Base-by-base conservation (phyloP, 2,888 invertebrate species). In the Atrina japonica region DNA sequence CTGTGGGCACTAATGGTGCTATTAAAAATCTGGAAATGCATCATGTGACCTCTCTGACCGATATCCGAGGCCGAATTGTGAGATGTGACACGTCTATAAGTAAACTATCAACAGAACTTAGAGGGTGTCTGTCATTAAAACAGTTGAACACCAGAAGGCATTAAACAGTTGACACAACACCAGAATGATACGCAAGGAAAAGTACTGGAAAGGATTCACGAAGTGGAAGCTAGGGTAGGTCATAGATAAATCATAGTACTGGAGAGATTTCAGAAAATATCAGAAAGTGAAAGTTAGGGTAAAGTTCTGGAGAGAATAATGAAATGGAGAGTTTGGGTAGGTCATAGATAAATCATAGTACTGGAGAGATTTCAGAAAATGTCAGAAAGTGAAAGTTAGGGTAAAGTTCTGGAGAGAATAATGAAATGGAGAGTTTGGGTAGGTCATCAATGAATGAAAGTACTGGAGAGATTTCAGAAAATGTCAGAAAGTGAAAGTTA, bases 11-110 rank as follows among this genome's bases (percentile, higher is more conserved):
- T 6, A 86, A 86, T 61, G 79, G 80, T 35, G 88, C 89, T 1
- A 85, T 90, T 5, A 88, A 88, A 69, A 88, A 86, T 65, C 77
- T 90, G 6, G 90, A 90, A 71, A 84, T 88, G 16, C 88, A 89
- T 52, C 90, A 90, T 76, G 89, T 89, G 11, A 86, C 88, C 18
- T 83, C 86, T 0, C 75, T 90, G 25, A 88, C 89, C 5, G 90
- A 90, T 76, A 76, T 90, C 16, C 77, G 89, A 14, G 89, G 89
- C 5, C 73, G 90, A 47, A 87, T 90, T 21, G 90, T 88, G 16
- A 79, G 90, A 7, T 89, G 89, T 81, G 90, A 90, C 74, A 86
- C 88, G 1, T 83, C 89, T 47, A 88, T 90, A 41, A 71, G 84
- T 14, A 88, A 88, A 70, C 80, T 90, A 23, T 78, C 88, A 2